Evolutionary conservation across 2,113 vertebrate genomes (phyloP).

Genomic region (Calyptomena viridis): DNA sequence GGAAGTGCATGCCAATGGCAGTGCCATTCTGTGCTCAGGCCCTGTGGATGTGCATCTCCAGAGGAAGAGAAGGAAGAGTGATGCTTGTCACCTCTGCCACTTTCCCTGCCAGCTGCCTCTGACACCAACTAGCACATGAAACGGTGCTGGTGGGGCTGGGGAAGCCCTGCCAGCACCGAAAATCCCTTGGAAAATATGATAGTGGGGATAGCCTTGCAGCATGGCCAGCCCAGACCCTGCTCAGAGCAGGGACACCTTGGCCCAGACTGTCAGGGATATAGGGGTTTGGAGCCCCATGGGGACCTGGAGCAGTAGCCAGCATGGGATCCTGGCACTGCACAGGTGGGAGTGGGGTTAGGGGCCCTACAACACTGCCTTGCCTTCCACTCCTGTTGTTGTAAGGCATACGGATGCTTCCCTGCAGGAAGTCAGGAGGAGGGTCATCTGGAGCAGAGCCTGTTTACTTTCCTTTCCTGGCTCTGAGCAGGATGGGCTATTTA

Average conservation of each 20-base stretch:
- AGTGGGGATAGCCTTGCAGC: neutral
- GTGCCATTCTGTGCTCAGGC: neutral
- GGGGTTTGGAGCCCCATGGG: neutral
- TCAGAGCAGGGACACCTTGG: neutral
- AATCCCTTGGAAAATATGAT: fast-evolving
- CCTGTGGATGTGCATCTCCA: neutral
- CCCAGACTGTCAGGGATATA: fast-evolving
- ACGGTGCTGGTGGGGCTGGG: neutral
- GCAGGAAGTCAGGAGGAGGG: neutral
- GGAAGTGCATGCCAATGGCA: fast-evolving
- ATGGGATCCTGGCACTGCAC: fast-evolving
- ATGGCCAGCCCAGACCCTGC: neutral
- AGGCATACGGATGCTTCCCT: neutral
- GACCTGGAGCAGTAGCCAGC: neutral
- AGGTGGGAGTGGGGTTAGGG: fast-evolving
- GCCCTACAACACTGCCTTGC: neutral
- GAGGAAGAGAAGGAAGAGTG: neutral
- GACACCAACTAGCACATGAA: fast-evolving
- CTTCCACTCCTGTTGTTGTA: neutral
- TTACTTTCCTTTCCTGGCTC: constrained; percentile 43
- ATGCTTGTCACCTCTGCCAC: neutral
- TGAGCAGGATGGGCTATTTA: constrained; percentile 32
- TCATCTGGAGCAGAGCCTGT: constrained; percentile 1
- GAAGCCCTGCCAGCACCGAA: neutral
- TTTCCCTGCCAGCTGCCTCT: neutral